Percentiles rank a stretch among this genome's conserved stretches.
phyloP scores from a whole-genome alignment of 2,113 vertebrate species.

The Onychostruthus taczanowskii region DNA sequence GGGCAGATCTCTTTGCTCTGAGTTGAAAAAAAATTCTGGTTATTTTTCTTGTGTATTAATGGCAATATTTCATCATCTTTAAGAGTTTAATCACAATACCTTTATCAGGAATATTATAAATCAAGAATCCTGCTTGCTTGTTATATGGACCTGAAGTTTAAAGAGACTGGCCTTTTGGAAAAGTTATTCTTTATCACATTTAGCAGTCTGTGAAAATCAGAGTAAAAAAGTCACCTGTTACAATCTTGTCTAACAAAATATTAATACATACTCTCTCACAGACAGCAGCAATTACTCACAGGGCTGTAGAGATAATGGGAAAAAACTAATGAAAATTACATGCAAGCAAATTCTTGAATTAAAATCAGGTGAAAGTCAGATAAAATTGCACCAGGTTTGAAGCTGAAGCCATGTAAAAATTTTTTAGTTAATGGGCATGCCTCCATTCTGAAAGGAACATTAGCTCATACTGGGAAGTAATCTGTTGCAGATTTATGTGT shows the following conservation, averaged over 20 bases:
- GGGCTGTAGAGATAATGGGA: background rate
- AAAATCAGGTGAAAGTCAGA: constrained; percentile 31
- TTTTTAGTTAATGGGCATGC: background rate
- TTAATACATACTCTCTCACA: background rate
- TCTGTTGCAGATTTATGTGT: background rate
- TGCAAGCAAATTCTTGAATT: constrained; percentile 14
- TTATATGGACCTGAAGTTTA: background rate
- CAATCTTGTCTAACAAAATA: constrained; percentile 27
- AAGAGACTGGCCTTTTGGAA: background rate
- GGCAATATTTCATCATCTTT: background rate
- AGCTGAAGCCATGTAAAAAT: background rate
- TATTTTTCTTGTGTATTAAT: background rate
- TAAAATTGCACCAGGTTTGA: constrained; percentile 1
- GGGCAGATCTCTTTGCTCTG: background rate
- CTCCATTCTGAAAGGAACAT: background rate
- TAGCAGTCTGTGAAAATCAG: constrained; percentile 6
- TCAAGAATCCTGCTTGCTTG: constrained; percentile 3
- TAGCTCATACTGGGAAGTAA: background rate
- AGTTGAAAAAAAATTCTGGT: background rate
- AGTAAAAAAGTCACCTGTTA: constrained; percentile 36
- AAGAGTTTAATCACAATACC: background rate
- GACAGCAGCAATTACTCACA: constrained; percentile 15
- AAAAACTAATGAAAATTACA: constrained; percentile 22
- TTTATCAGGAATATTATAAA: background rate
- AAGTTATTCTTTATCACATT: constrained; percentile 15